Conservation (phyloP, 30 jellyfish, hydroid and myxozoan species). For the Aurelia aurita complex sp. Pacific region DNA sequence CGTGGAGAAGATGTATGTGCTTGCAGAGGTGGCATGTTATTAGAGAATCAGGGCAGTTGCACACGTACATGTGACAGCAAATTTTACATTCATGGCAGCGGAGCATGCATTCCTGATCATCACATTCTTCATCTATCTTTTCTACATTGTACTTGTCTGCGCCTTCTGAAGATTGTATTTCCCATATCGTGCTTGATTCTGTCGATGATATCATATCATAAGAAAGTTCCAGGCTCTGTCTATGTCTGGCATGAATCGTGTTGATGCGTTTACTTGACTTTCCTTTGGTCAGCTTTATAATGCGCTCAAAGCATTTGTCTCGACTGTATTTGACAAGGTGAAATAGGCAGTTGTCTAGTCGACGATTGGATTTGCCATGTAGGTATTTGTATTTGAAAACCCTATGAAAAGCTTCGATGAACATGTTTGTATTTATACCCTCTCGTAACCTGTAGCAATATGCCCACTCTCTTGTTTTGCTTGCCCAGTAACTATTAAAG, state of each 20-base stretch:
- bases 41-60: background rate
- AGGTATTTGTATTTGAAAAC: too few relatives aligned
- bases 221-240: background rate
- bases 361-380: too few relatives aligned
- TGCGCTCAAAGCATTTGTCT: background rate
- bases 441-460: background rate
- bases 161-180: background rate
- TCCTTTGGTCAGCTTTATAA: conserved; percentile 1
- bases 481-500: too few relatives aligned
- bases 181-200: background rate
- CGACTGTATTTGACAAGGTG: too few relatives aligned
- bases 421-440: too few relatives aligned
- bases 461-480: background rate
- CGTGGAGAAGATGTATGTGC: too few relatives aligned
- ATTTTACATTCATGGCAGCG: conserved; percentile 2
- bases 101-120: conserved; percentile 2
- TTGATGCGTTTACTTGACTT: conserved; percentile 1
- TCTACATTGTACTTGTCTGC: background rate
- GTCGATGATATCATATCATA: background rate
- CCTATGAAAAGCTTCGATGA: too few relatives aligned
- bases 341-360: too few relatives aligned
- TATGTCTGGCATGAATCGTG: background rate
- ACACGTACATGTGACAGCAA: conserved; percentile 4
- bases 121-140: background rate
- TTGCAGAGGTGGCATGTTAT: too few relatives aligned